Evolutionary conservation across 1,140 invertebrate genomes (phyloP), one percentile per base, ranked within the genome.

Genomic region (Drosophila eugracilis): DNA sequence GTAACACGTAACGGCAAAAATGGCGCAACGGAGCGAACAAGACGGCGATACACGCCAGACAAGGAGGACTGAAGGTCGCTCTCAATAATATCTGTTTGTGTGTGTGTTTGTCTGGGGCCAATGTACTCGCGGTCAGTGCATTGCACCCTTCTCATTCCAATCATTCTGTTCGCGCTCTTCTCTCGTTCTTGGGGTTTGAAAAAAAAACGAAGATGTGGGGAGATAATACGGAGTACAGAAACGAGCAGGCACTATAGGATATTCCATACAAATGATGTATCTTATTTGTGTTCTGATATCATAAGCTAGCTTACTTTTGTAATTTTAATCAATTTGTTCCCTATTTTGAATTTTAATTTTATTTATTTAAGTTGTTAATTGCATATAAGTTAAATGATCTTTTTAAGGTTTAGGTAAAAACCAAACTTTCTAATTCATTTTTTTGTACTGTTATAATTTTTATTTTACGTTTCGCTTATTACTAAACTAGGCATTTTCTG

Each of bases 1-100:
- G 71, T 57, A 57, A 79, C 60, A 84, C 79, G 80, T 85, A 80
- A 84, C 75, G 80, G 63, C 80, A 62, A 66, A 48, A 76, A 37
- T 45, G 55, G 36, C 47, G 47, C 55, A 39, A 37, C 19, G 26
- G 62, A 44, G 62, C 37, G 70, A 88, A 57, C 55, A 70, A 69
- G 83, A 83, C 10, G 65, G 45, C 60, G 22, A 49, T 57, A 71
- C 39, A 39, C 6, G 0, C 10, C 21, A 28, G 28, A 44, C 17
- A 41, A 19, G 3, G 9, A 41, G 17, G 24, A 48, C 21, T 24
- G 65, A 77, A 85, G 76, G 77, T 85, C 73, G 67, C 10, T 9
- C 21, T 45, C 39, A 32, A 10, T 17, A 14, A 17, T 6, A 6
- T 17, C 22, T 24, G 57, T 63, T 22, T 60, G 7, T 17, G 30